A percentile compares a stretch with the other conserved stretches of the same genome.
Evolutionary conservation across 2,888 invertebrate species (phyloP).

Genomic region (Plagodis pulveraria): DNA sequence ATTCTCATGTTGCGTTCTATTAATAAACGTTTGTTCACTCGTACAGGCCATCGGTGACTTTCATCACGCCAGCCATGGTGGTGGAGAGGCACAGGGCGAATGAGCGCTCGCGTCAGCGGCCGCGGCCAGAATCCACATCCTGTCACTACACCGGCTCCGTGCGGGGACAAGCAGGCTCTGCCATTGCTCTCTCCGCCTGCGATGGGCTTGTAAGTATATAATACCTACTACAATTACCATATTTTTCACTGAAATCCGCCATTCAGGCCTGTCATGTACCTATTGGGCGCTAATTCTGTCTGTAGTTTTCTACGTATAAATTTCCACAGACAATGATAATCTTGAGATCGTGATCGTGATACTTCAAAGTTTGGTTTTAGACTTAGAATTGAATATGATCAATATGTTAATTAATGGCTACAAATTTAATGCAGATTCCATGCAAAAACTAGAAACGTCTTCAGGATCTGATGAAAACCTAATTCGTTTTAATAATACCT

Average conservation of each 20-base stretch:
- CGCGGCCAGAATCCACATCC: constrained; percentile 78
- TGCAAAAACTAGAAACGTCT: too few relatives aligned
- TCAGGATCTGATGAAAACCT: neutral
- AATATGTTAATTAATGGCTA: too few relatives aligned
- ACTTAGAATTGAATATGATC: too few relatives aligned
- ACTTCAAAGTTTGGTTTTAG: too few relatives aligned
- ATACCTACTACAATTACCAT: neutral
- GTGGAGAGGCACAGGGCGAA: constrained; percentile 87
- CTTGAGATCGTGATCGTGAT: too few relatives aligned
- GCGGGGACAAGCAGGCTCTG: constrained; percentile 88
- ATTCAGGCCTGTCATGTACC: neutral
- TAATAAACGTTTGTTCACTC: too few relatives aligned
- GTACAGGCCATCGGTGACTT: constrained; percentile 86
- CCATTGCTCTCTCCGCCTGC: constrained; percentile 92
- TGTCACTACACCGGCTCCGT: constrained; percentile 93
- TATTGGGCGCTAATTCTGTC: too few relatives aligned
- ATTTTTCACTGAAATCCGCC: neutral
- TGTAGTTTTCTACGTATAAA: too few relatives aligned
- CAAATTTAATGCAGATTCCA: too few relatives aligned
- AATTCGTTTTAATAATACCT: neutral
- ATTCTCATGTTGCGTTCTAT: too few relatives aligned
- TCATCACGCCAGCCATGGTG: constrained; percentile 88
- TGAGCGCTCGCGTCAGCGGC: constrained; percentile 81
- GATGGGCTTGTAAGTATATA: constrained; percentile 90
- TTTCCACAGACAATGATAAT: too few relatives aligned